Base-by-base conservation (phyloP, 2,888 invertebrate genomes). In the Scaptomyza flava region DNA sequence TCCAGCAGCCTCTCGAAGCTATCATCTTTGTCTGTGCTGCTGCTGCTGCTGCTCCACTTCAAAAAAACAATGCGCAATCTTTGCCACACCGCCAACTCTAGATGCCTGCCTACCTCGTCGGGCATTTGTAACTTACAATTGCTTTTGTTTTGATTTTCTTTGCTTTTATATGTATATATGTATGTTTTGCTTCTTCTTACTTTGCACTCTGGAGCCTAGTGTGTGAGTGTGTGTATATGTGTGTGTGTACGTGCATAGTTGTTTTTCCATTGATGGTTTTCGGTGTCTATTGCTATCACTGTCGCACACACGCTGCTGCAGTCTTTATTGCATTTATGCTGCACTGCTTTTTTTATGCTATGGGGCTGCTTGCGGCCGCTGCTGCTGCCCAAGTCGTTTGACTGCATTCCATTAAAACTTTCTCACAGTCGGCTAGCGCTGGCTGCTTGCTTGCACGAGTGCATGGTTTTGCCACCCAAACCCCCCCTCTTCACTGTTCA, bases 401-500 rank as follows among this genome's bases (percentile, higher is more conserved):
- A 91, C 91, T 87, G 91, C 91, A 91, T 91, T 91, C 91, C 91
- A 91, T 90, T 89, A 90, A 91, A 91, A 91, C 91, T 91, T 91
- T 91, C 91, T 91, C 91, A 91, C 91, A 91, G 90, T 91, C 81
- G 65, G 56, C 57, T 60, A 53, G 77, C 72, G 62, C 54, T 61
- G 61, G 50, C 34, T 47, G 57, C 38, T 57, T 61, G 68, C 58
- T 45, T 42, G 62, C 61, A 65, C 61, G 59, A 60, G 63, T 71
- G 72, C 77, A 60, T 75, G 72, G 51, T 47, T 71, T 59, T 59
- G 66, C 56, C 67, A 72, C 54, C 51, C 53, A 43, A 36, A 57
- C 41, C 58, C 20, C 20, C n/a, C 34, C 17, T 23, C 45, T 11
- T 30, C 31, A 11, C 17, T 31, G 31, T 1, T 17, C 17, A 5